Evolutionary conservation across 2,113 vertebrate genomes (phyloP), one percentile per base, ranked within the genome.

Genomic region (Geothlypis trichas): DNA sequence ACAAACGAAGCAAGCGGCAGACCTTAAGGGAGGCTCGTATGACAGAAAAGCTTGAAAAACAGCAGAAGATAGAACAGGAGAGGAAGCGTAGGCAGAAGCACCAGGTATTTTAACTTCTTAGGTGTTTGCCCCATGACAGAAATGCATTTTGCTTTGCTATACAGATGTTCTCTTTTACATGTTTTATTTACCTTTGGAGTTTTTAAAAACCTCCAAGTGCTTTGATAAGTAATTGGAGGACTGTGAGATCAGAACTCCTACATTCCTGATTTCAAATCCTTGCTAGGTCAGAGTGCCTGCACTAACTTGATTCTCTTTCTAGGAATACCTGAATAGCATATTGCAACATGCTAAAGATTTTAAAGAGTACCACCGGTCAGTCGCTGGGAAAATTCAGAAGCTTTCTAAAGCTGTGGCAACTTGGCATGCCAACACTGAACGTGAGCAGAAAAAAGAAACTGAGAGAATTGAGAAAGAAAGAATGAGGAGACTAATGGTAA

Each of bases 311-410:
- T 95, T 87, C 31, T 95, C 80, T 78, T 88, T 96, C 80, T 94
- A 99, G 99, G 99, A 99, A 93, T 99, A 99, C 95, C 98, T 99
- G 68, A 99, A 99, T 87, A 99, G 99, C 77, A 99, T 99, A 82
- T 97, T 99, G 71, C 99, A 99, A 84, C 99, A 99, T 97, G 99
- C 99, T 46, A 99, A 99, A 95, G 99, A 99, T 98, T 99, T 99
- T 95, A 99, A 99, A 74, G 99, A 99, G 61, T 99, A 99, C 82
- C 99, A 99, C 93, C 98, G 99, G 7, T 99, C 99, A 4, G 98
- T 99, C 5, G 98, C 99, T 6, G 99, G 98, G 13, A 99, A 99
- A 97, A 99, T 98, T 74, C 99, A 99, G 97, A 99, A 99, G 76
- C 98, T 99, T 71, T 99, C 99, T 72, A 98, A 99, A 97, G 98